Conservation (phyloP, 1,140 invertebrate genomes). For the Apis florea region DNA sequence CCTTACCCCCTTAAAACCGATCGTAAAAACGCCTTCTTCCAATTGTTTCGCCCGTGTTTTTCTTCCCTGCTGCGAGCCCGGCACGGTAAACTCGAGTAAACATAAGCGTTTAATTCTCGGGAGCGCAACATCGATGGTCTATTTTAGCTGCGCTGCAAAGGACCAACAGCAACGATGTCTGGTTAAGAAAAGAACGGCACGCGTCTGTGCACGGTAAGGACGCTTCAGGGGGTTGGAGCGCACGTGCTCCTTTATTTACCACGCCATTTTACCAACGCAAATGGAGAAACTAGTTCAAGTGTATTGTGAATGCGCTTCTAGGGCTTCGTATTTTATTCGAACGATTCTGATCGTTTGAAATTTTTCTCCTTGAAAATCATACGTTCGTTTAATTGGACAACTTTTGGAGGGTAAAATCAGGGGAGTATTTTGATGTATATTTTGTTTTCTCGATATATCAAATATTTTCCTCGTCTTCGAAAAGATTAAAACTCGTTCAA, state of each 20-base stretch:
- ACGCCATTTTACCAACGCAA: slow-evolving; percentile 37
- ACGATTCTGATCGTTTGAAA: neutral
- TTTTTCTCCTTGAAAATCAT: neutral
- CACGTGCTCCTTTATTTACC: slow-evolving; percentile 59
- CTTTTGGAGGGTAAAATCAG: neutral
- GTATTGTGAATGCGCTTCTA: neutral
- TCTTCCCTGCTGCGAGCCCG: slow-evolving; percentile 5
- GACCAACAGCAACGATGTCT: slow-evolving; percentile 55
- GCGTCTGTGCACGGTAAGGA: slow-evolving; percentile 41
- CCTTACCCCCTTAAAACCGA: neutral
- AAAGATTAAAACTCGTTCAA: neutral
- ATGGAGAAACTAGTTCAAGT: neutral
- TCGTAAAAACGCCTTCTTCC: neutral
- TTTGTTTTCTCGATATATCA: neutral
- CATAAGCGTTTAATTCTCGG: slow-evolving; percentile 12
- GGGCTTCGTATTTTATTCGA: neutral
- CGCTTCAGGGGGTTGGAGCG: slow-evolving; percentile 45
- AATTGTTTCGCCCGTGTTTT: neutral
- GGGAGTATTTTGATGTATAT: too few species aligned
- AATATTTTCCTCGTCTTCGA: neutral
- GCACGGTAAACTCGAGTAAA: slow-evolving; percentile 4
- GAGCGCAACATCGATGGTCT: slow-evolving; percentile 36
- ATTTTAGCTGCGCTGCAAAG: slow-evolving; percentile 26
- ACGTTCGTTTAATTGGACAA: neutral
- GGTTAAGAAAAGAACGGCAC: slow-evolving; percentile 63